Evolutionary conservation across 2,113 vertebrate genomes (phyloP).

Genomic region (Lophius piscatorius): DNA sequence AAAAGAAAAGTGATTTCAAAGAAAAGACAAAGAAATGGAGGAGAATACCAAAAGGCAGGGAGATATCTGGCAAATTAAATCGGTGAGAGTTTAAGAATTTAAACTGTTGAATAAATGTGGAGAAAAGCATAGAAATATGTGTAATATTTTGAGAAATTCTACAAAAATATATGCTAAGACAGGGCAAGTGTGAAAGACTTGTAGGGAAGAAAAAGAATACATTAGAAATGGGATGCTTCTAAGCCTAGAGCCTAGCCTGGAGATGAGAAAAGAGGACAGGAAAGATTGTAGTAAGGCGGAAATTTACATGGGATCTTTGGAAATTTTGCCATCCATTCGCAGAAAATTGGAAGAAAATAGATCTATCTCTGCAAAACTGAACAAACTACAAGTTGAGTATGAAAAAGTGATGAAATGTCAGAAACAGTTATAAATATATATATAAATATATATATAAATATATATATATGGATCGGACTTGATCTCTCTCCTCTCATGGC

Average conservation of each 20-base stretch:
- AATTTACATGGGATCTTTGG: conserved; percentile 19
- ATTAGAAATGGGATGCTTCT: conserved; percentile 26
- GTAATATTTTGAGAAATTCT: conserved; percentile 31
- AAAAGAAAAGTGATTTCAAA: conserved; percentile 12
- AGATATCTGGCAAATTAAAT: conserved; percentile 19
- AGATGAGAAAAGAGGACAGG: conserved; percentile 32
- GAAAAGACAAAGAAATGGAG: conserved; percentile 29
- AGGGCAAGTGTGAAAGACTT: conserved; percentile 29
- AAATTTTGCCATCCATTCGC: too few relatives aligned
- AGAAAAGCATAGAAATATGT: conserved; percentile 20
- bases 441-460: conserved; percentile 46
- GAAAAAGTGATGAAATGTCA: conserved; percentile 40
- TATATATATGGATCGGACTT: conserved; percentile 25
- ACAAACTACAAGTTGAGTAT: conserved; percentile 19
- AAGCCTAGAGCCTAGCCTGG: too few relatives aligned
- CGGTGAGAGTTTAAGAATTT: conserved; percentile 19
- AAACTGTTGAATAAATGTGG: conserved; percentile 30
- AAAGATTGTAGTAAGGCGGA: conserved; percentile 36
- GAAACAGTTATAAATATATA: too few relatives aligned
- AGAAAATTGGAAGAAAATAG: too few relatives aligned
- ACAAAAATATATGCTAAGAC: conserved; percentile 24
- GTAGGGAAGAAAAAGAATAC: conserved; percentile 35
- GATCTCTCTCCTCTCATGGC: conserved; percentile 12
- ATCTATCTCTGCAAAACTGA: conserved; percentile 38
- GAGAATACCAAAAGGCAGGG: background rate